Conservation (phyloP, 2,113 vertebrate species). For the Hiodon tergisus region DNA sequence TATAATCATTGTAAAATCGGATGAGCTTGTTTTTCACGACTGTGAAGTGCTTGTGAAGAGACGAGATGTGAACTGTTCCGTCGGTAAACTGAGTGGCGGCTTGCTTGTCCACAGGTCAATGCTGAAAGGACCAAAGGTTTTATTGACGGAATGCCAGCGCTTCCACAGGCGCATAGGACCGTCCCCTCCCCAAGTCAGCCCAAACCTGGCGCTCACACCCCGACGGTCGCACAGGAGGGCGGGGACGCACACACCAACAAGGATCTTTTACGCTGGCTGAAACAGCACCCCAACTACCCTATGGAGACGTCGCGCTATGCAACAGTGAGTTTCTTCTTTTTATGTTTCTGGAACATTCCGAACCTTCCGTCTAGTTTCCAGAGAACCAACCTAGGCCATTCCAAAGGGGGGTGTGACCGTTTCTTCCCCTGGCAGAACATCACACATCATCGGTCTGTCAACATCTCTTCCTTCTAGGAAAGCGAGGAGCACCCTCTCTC, state of each 20-base stretch:
- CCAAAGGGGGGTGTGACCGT: no score
- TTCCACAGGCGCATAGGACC: constrained; percentile 65
- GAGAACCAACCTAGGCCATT: no score
- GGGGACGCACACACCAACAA: constrained; percentile 87
- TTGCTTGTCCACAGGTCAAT: constrained; percentile 69
- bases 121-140: constrained; percentile 82
- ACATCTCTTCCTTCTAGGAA: constrained; percentile 69
- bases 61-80: background rate
- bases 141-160: constrained; percentile 69
- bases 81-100: background rate
- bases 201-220: constrained; percentile 75
- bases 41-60: no score
- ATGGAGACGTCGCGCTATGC: constrained; percentile 96
- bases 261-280: constrained; percentile 94
- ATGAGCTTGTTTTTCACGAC: no score
- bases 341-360: no score
- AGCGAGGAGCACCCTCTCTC: constrained; percentile 87
- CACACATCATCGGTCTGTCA: no score
- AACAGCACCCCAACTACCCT: constrained; percentile 89
- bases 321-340: constrained; percentile 76
- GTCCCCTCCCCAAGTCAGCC: constrained; percentile 82
- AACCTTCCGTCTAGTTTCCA: no score
- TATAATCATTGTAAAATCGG: no score
- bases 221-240: constrained; percentile 78
- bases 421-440: no score